Evolutionary conservation across 2,797 vertebrate species (phyloP), one percentile per base, ranked within the genome.

Genomic region (Rhinatrema bivittatum): DNA sequence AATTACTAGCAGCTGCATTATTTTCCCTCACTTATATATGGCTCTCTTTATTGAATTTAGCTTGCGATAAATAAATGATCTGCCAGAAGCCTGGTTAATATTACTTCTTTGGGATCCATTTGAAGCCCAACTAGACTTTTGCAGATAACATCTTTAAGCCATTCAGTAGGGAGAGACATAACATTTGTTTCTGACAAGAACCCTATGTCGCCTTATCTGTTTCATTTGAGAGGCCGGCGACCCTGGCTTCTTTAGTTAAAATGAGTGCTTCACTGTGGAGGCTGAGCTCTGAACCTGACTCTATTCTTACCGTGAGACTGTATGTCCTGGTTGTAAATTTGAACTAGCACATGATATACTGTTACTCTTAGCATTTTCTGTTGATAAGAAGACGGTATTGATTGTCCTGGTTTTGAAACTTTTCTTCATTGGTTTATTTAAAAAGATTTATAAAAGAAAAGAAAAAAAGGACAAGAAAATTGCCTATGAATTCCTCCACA

Each of bases 1-100:
- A 87, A 91, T 91, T 79, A 83, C 78, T 63, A 79, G 80, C 83
- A 82, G 81, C 68, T 53, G 68, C 83, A 84, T 87, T 89, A 87
- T 91, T 93, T 88, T 80, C 79, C 68, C 72, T 78, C 81, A 87
- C 87, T 89, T 90, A 89, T 90, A 88, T 85, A 86, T 78, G 80
- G 81, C 72, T 82, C 54, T 65, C 82, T 85, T 87, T 88, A 91
- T 93, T 91, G 86, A 91, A 91, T 90, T 88, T 86, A 87, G 80
- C 72, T 76, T 74, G 78, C 87, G 85, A 89, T 90, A 91, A 92
- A 91, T 89, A 88, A 86, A 91, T 66, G 75, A 76, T 87, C 84
- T 87, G 86, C 84, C 84, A 85, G 78, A 73, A 59, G 76, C 72
- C 78, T 72, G 68, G 87, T 87, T 88, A 88, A 87, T 85, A 81